Evolutionary conservation across 2,888 invertebrate genomes (phyloP), one percentile per base, ranked within the genome.

Genomic region (Lasioglossum calceatum): DNA sequence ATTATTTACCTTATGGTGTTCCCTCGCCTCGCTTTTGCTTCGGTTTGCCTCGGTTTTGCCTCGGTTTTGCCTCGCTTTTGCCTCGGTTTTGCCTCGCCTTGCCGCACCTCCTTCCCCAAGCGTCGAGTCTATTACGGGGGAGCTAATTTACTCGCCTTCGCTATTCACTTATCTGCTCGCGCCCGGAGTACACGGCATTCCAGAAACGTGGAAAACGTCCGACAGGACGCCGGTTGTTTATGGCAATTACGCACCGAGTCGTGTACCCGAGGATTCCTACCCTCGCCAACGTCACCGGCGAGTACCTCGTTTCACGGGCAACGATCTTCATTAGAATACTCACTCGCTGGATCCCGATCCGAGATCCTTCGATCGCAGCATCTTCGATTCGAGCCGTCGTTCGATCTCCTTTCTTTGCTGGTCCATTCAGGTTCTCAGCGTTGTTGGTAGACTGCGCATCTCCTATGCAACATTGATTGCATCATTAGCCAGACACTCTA

Each of bases 271-370:
- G 82, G 74, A 87, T 87, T 87, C 87, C 83, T 71, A 84, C 76
- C 77, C 82, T 67, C 27, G 86, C 72, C 75, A 81, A 85, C 78
- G 87, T 88, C 81, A 72, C 54, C 79, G 36, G 84, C 79, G 79
- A 85, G 87, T 87, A 81, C 81, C 85, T 82, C 86, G 76, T 80
- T 78, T 82, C 77, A 50, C 74, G 74, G 73, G 72, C 74, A 81
- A 75, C 80, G 86, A 86, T 88, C 88, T 88, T 88, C 88, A 88
- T 88, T 88, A 86, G 84, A 88, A 85, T 85, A 85, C 76, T 72
- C 36, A 70, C 61, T 78, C 72, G 79, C 72, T 76, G 74, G 54
- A 81, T 78, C 77, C 27, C 77, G 67, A 81, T 75, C 77, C 27
- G 42, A 23, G 70, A 8, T 54, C 54, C 23, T 54, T n/a, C 54